A percentile compares a stretch with the other conserved stretches of the same genome.
phyloP scores from a whole-genome alignment of 1,140 invertebrate genomes.

The Drosophila sp. region DNA sequence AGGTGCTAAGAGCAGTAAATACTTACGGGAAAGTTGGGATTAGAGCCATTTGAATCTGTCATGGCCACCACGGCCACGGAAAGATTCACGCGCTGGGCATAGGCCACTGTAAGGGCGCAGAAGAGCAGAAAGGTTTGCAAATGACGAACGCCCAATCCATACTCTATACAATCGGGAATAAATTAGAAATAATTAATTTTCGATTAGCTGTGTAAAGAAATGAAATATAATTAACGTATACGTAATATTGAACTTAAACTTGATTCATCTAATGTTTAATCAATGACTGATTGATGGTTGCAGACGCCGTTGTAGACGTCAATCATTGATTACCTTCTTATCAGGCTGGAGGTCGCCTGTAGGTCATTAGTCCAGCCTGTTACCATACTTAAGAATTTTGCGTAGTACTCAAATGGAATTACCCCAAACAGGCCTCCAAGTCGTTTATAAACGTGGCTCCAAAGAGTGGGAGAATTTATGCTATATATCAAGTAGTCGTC shows the following conservation, averaged over 20 bases:
- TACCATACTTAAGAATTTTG: conserved; percentile 20
- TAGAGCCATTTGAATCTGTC: conserved; percentile 65
- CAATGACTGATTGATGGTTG: conserved; percentile 39
- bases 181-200: conserved; percentile 15
- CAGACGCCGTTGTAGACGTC: conserved; percentile 3
- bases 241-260: conserved; percentile 53
- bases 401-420: conserved; percentile 40
- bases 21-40: conserved; percentile 79
- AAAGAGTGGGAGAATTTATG: not conserved
- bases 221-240: conserved; percentile 10
- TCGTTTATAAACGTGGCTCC: no score
- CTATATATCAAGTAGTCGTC: conserved; percentile 3
- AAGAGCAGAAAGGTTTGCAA: conserved; percentile 88
- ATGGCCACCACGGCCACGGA: conserved; percentile 87
- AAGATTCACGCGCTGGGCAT: conserved; percentile 88
- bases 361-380: conserved; percentile 46
- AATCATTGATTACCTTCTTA: conserved; percentile 5
- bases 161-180: conserved; percentile 49
- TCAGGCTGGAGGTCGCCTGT: conserved; percentile 67
- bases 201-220: conserved; percentile 26
- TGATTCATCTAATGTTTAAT: conserved; percentile 25
- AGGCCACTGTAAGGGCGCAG: conserved; percentile 87
- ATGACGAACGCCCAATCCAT: conserved; percentile 88
- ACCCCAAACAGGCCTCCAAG: conserved; percentile 16
- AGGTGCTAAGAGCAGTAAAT: no score